Percentiles rank a stretch among this genome's conserved stretches.
phyloP scores from a whole-genome alignment of 1,140 invertebrate species.

The Aleiodes sp. region DNA sequence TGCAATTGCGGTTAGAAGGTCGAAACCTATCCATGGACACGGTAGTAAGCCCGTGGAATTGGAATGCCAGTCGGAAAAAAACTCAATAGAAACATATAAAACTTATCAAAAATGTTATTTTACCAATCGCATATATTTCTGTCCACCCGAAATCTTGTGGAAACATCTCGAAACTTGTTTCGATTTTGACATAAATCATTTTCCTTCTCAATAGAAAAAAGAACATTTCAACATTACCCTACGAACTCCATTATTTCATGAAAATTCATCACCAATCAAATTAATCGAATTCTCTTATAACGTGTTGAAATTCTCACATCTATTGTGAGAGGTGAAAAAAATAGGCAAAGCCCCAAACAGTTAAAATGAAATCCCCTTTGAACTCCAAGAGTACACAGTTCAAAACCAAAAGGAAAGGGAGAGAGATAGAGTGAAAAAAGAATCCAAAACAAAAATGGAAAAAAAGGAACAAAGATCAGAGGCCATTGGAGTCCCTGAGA shows the following conservation, averaged over 20 bases:
- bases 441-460: neutral
- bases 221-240: too few relatives aligned
- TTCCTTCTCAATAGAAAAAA: too few relatives aligned
- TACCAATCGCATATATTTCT: too few relatives aligned
- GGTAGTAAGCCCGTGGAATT: neutral
- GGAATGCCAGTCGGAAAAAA: neutral
- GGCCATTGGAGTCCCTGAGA: neutral
- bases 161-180: too few relatives aligned
- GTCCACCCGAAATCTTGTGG: too few relatives aligned
- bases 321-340: too few relatives aligned
- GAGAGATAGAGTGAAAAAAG: neutral
- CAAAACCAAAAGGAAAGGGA: neutral
- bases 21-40: neutral
- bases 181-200: too few relatives aligned
- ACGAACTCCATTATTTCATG: too few relatives aligned
- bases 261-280: too few relatives aligned
- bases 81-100: neutral
- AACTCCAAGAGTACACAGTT: neutral
- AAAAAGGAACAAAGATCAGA: slow-evolving; percentile 1
- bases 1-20: neutral
- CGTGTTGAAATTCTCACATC: too few relatives aligned
- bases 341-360: neutral
- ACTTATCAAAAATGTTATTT: too few relatives aligned
- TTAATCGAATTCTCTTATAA: too few relatives aligned
- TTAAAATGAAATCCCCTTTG: slow-evolving; percentile 9